Evolutionary conservation across 2,888 invertebrate genomes (phyloP).

Genomic region (Lymantria monacha): DNA sequence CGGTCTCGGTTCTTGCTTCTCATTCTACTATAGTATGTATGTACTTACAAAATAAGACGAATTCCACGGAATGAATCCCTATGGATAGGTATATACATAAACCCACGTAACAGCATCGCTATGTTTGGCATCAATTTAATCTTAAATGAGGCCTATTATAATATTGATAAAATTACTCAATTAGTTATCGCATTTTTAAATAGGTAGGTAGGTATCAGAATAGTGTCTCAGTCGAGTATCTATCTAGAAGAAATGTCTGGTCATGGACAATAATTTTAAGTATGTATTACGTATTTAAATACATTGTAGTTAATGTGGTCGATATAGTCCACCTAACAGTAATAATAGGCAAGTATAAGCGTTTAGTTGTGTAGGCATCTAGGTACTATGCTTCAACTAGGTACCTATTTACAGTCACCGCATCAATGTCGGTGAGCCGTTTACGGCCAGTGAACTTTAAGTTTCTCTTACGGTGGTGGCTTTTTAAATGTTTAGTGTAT

Average conservation of each 20-base stretch:
- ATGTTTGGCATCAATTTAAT: neutral
- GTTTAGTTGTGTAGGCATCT: too few relatives aligned
- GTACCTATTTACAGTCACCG: neutral
- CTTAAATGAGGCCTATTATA: neutral
- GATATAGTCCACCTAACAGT: too few relatives aligned
- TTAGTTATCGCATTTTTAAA: too few relatives aligned
- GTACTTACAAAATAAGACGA: slow-evolving; percentile 57
- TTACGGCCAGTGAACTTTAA: slow-evolving; percentile 31
- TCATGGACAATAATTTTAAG: too few relatives aligned
- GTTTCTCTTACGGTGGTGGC: slow-evolving; percentile 10
- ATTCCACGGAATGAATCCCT: slow-evolving; percentile 22
- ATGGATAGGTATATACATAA: neutral
- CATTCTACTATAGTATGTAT: slow-evolving; percentile 37
- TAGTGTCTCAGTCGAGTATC: too few relatives aligned
- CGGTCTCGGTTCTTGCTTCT: slow-evolving; percentile 46
- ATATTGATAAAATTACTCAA: too few relatives aligned
- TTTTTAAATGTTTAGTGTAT: too few relatives aligned
- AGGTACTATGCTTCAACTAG: neutral
- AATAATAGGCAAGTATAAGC: too few relatives aligned
- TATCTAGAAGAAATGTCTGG: too few relatives aligned
- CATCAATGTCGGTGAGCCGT: slow-evolving; percentile 7
- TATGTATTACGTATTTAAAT: too few relatives aligned
- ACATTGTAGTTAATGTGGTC: too few relatives aligned
- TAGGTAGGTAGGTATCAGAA: neutral
- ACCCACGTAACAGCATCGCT: neutral